phyloP scores from a whole-genome alignment of 1,140 invertebrate genomes.

The Aphelinus certus region DNA sequence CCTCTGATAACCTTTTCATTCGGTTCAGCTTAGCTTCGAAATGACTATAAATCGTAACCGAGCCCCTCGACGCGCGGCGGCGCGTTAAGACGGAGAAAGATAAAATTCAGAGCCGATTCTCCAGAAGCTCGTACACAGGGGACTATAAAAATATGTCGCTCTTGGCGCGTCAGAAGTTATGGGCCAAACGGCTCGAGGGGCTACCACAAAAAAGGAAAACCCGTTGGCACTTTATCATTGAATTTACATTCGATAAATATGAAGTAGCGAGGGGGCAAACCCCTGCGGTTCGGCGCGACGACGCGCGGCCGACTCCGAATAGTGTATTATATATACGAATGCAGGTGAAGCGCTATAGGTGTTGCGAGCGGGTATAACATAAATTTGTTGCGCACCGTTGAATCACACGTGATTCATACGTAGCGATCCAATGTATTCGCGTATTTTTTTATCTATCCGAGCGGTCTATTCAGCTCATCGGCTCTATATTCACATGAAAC shows the following conservation, averaged over 20 bases:
- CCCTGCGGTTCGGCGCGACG: not conserved
- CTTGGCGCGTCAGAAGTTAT: not conserved
- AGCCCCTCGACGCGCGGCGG: not conserved
- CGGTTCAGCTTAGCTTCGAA: not conserved
- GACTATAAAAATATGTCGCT: constrained; percentile 28
- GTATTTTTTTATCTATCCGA: constrained; percentile 4
- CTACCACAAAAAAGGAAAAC: constrained; percentile 23
- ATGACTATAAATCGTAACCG: constrained; percentile 17
- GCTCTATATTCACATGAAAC: not conserved
- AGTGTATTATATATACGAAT: not conserved
- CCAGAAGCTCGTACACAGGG: not conserved
- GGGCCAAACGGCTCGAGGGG: constrained; percentile 1
- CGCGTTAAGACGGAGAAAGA: constrained; percentile 15
- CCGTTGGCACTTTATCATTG: constrained; percentile 34
- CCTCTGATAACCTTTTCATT: constrained; percentile 8
- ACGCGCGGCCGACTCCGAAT: constrained; percentile 11
- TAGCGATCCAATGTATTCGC: constrained; percentile 21
- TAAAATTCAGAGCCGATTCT: constrained; percentile 19
- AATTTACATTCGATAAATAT: constrained; percentile 41
- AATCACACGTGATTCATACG: constrained; percentile 28
- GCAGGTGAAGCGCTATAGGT: constrained; percentile 14
- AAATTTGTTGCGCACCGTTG: constrained; percentile 33
- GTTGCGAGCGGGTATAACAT: constrained; percentile 3
- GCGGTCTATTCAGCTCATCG: not conserved
- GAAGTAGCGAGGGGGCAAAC: constrained; percentile 27